Conservation (phyloP, 2,113 vertebrate species). For the Nanorana parkeri region DNA sequence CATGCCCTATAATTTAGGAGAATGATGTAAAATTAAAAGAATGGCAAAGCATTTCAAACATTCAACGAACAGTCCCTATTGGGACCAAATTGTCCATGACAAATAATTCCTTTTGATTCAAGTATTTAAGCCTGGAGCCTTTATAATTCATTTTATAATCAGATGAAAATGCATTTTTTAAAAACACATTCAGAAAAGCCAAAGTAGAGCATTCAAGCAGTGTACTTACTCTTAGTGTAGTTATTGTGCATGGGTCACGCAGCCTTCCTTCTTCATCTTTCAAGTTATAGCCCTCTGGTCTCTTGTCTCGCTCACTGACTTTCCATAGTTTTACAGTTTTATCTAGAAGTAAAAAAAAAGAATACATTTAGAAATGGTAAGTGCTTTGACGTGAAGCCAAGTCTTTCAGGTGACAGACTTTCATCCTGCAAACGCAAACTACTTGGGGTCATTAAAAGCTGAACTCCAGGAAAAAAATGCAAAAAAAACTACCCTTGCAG, state of each 20-base stretch:
- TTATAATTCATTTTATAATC: background rate
- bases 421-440: no score
- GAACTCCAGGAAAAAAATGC: no score
- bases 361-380: background rate
- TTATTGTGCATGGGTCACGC: conserved; percentile 94
- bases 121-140: conserved; percentile 13
- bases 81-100: conserved; percentile 19
- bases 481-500: no score
- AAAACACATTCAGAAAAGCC: background rate
- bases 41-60: background rate
- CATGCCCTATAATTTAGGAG: no score
- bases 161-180: conserved; percentile 8
- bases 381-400: background rate
- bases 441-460: no score
- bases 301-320: conserved; percentile 97
- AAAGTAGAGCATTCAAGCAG: background rate
- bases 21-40: no score
- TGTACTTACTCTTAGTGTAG: conserved; percentile 85
- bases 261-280: conserved; percentile 96
- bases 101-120: conserved; percentile 28
- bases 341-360: conserved; percentile 71
- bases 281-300: conserved; percentile 96
- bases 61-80: background rate
- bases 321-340: conserved; percentile 99
- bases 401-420: no score